phyloP scores from a whole-genome alignment of 2,797 vertebrate genomes.

The Labroides dimidiatus region DNA sequence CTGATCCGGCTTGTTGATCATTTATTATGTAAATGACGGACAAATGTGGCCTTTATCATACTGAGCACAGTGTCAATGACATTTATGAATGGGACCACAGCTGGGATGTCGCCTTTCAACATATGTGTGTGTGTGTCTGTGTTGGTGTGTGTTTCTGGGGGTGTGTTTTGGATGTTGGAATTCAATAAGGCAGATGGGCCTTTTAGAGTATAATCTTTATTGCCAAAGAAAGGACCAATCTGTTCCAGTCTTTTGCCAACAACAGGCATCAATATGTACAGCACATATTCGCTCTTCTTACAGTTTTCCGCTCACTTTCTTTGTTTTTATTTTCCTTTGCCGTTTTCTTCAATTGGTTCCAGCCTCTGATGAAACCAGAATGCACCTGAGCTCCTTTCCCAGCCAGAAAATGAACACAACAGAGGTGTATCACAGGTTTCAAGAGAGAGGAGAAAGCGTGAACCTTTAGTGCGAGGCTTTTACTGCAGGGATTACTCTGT shows the following conservation, averaged over 20 bases:
- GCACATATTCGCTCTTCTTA: constrained; percentile 49
- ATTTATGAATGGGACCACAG: constrained; percentile 79
- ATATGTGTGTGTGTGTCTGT: constrained; percentile 46
- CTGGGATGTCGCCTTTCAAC: constrained; percentile 68
- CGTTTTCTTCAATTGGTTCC: constrained; percentile 55
- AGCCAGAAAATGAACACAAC: constrained; percentile 60
- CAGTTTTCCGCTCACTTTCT: constrained; percentile 29
- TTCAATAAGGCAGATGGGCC: constrained; percentile 82
- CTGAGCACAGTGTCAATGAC: constrained; percentile 72
- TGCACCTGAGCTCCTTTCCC: constrained; percentile 57
- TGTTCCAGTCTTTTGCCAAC: constrained; percentile 67
- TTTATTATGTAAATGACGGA: constrained; percentile 77
- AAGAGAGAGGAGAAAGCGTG: constrained; percentile 51
- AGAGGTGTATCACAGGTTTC: constrained; percentile 40
- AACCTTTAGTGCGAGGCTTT: constrained; percentile 54
- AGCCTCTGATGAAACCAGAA: constrained; percentile 56
- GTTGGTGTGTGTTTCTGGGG: constrained; percentile 27
- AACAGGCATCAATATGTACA: constrained; percentile 56
- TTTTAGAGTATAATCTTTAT: constrained; percentile 80
- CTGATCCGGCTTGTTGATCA: constrained; percentile 70
- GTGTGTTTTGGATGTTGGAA: constrained; percentile 54
- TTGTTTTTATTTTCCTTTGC: constrained; percentile 34
- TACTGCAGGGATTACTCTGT: constrained; percentile 66
- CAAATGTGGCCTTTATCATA: constrained; percentile 70
- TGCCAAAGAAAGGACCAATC: constrained; percentile 76